Evolutionary conservation across 2,888 invertebrate genomes (phyloP), one percentile per base, ranked within the genome.

Genomic region (Pecten maximus): DNA sequence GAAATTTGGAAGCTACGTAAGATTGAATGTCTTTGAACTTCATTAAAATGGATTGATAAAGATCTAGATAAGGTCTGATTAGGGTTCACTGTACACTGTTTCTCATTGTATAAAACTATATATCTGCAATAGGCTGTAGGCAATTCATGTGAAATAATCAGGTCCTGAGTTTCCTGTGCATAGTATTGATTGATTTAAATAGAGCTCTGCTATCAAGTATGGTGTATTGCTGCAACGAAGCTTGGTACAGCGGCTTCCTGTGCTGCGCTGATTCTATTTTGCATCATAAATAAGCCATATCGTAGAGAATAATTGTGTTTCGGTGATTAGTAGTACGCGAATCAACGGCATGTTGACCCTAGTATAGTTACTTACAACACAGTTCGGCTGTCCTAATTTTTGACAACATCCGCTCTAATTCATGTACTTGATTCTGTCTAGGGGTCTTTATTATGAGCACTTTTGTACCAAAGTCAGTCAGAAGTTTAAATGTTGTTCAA

Each of bases 171-270:
- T 74, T 74, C 74, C 74, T 74, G 28, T 74, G 74, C 35, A 74
- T 10, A 35, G 10, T 74, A 74, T 74, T 74, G 74, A 74, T 74
- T 74, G 74, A 74, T 74, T 74, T 74, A 74, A 74, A 74, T 74
- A 74, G 74, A 74, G 35, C 35, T 12, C 23, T 6, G 12, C 28
- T 74, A 16, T 74, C 74, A 74, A 74, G 28, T 10, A 23, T 35
- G 28, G 12, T 35, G 74, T 74, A 74, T 74, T 74, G 35, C 8
- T 15, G 35, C 35, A 0, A 15, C 35, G 74, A 74, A 3, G 50
- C 50, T 23, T 28, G 28, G 74, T 74, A 28, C 35, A 23, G 16
- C 35, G 28, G 28, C 35, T 0, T 74, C 74, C 74, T 35, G 12
- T 10, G 35, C 28, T 74, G 35, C 35, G 74, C 2, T 54, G n/a